These are phyloP conservation scores for Petrolisthes manimaculis DNA, from an alignment of 2,888 invertebrate genomes.

Conservation along the genomic window DNA sequence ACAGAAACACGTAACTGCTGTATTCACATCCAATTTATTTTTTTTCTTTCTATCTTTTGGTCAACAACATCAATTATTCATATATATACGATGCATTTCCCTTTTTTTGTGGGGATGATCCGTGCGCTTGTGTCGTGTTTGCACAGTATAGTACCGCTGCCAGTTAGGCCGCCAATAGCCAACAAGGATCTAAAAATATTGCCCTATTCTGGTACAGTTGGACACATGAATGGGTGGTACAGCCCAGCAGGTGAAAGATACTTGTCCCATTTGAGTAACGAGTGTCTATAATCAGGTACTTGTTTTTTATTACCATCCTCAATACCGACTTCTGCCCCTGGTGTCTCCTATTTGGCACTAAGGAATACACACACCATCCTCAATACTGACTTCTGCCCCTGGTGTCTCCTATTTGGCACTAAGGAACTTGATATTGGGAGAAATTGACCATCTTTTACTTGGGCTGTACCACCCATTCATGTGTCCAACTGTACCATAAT, in stretches of 20 bases:
- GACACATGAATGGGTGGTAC: too few species aligned
- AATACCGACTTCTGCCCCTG: too few species aligned
- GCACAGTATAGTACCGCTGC: constrained; percentile 20
- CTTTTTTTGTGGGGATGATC: constrained; percentile 25
- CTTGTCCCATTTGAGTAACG: too few species aligned
- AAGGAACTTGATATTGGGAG: too few species aligned
- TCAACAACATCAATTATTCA: constrained; percentile 41
- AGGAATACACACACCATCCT: too few species aligned
- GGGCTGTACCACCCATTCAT: background rate
- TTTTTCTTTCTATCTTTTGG: background rate
- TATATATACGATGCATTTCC: constrained; percentile 29
- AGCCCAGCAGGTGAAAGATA: too few species aligned
- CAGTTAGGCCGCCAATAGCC: background rate
- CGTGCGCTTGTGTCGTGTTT: constrained; percentile 26
- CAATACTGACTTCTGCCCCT: too few species aligned
- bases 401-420: too few species aligned
- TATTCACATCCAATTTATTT: background rate
- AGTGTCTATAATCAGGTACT: too few species aligned
- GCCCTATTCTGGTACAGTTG: background rate
- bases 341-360: too few species aligned
- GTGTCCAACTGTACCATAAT: background rate
- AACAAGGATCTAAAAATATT: background rate
- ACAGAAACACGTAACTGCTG: background rate
- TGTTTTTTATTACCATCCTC: too few species aligned
- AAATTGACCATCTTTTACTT: too few species aligned